Percentiles rank a stretch among this genome's conserved stretches.
These are phyloP conservation scores for Meliscaeva auricollis DNA, from an alignment of 2,888 invertebrate genomes.

Conservation along the genomic window DNA sequence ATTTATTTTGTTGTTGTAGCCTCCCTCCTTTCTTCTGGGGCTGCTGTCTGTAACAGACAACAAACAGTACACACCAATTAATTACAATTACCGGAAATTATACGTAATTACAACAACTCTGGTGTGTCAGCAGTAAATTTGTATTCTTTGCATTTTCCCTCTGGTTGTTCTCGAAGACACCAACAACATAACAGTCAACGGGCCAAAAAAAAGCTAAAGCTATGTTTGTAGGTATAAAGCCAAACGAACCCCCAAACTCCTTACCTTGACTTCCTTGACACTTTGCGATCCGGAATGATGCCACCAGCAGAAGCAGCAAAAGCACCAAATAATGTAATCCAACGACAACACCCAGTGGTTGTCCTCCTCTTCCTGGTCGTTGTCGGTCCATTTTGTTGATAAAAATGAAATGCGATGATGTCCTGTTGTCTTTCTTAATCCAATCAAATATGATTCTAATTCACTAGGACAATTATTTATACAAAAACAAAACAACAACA, in stretches of 20 bases:
- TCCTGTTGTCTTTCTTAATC: slow-evolving; percentile 22
- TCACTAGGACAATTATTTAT: slow-evolving; percentile 11
- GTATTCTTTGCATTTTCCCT: background rate
- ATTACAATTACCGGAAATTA: slow-evolving; percentile 72
- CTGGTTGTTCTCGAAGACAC: background rate
- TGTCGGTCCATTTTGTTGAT: slow-evolving; percentile 47
- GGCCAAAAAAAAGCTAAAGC: background rate
- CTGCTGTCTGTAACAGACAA: slow-evolving; percentile 10
- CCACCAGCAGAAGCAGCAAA: slow-evolving; percentile 54
- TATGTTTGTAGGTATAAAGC: background rate
- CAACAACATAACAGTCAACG: slow-evolving; percentile 8
- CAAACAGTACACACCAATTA: slow-evolving; percentile 55
- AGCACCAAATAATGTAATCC: slow-evolving; percentile 64
- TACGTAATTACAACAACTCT: slow-evolving; percentile 53
- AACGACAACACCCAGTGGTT: slow-evolving; percentile 56
- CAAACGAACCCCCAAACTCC: background rate
- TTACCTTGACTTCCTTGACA: slow-evolving; percentile 76
- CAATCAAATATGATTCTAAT: slow-evolving; percentile 31
- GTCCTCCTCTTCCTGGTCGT: background rate
- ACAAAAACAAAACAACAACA: background rate
- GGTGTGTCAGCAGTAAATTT: slow-evolving; percentile 59
- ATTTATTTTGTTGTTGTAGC: background rate
- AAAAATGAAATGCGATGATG: background rate
- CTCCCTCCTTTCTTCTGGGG: background rate
- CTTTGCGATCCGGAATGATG: slow-evolving; percentile 65